Conservation (phyloP, 2,113 vertebrate species). For the Cololabis saira region DNA sequence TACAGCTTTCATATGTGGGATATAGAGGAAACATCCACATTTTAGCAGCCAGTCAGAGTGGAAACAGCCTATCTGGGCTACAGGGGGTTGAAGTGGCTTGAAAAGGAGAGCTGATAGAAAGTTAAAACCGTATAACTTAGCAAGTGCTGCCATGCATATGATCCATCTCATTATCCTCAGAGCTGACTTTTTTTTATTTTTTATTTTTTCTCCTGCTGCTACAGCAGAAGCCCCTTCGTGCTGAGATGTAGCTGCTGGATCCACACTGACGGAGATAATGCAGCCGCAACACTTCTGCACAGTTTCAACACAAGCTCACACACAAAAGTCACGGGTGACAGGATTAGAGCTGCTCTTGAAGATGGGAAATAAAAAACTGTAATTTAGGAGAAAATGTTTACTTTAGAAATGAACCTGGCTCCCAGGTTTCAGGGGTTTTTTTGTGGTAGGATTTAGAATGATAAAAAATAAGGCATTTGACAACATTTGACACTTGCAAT, state of each 20-base stretch:
- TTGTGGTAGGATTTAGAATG: background rate
- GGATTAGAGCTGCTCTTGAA: constrained; percentile 16
- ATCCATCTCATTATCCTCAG: constrained; percentile 67
- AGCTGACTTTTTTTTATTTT: constrained; percentile 44
- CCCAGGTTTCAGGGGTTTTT: background rate
- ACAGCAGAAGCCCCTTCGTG: constrained; percentile 42
- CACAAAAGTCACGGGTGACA: constrained; percentile 6
- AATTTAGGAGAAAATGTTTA: background rate
- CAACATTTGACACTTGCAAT: constrained; percentile 5
- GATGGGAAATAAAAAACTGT: constrained; percentile 8
- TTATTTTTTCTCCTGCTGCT: constrained; percentile 53
- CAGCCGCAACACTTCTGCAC: constrained; percentile 39
- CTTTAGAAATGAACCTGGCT: background rate
- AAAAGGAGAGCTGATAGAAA: constrained; percentile 62
- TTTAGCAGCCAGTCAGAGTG: constrained; percentile 49
- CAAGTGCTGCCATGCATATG: constrained; percentile 66
- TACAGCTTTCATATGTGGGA: constrained; percentile 32
- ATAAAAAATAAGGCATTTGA: background rate
- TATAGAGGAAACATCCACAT: constrained; percentile 26
- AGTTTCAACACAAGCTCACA: constrained; percentile 20
- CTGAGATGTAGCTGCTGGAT: constrained; percentile 51
- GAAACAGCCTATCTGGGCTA: constrained; percentile 17
- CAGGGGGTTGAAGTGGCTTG: constrained; percentile 48
- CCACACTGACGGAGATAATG: constrained; percentile 47
- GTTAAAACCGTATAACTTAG: constrained; percentile 65